These are phyloP conservation scores for Pelecanoides urinatrix DNA, from an alignment of 2,113 vertebrate species.

Conservation along the genomic window DNA sequence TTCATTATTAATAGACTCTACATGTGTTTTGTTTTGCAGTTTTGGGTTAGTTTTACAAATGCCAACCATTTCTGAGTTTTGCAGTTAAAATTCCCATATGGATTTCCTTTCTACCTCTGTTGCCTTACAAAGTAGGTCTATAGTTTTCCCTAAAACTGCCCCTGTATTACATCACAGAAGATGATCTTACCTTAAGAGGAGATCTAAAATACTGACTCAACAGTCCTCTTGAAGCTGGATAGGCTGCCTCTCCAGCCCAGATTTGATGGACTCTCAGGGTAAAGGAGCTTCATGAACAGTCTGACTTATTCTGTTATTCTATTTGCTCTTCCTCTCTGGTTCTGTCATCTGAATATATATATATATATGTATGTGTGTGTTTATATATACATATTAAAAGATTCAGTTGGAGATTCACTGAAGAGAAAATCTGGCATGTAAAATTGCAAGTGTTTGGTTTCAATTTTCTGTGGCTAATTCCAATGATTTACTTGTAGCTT, in stretches of 20 bases:
- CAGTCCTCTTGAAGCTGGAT: background rate
- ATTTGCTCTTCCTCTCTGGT: background rate
- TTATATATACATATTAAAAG: background rate
- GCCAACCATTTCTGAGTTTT: conserved; percentile 44
- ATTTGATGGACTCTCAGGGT: background rate
- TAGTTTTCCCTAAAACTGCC: background rate
- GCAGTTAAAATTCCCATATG: background rate
- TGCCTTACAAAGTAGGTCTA: background rate
- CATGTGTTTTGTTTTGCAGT: conserved; percentile 33
- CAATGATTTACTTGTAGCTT: background rate
- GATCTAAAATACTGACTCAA: background rate
- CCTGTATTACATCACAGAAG: background rate
- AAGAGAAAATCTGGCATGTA: background rate
- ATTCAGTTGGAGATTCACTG: background rate
- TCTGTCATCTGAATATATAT: background rate
- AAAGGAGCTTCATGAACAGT: background rate
- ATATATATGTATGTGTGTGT: background rate
- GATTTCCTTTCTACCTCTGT: background rate
- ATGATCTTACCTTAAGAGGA: background rate
- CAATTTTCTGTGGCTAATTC: background rate
- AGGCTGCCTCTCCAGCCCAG: background rate
- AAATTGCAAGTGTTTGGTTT: background rate
- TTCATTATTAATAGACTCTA: conserved; percentile 61
- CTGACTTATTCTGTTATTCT: background rate
- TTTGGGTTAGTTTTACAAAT: conserved; percentile 58